Evolutionary conservation across 1,140 invertebrate species (phyloP), one percentile per base, ranked within the genome.

Genomic region (Belonocnema kinseyi): DNA sequence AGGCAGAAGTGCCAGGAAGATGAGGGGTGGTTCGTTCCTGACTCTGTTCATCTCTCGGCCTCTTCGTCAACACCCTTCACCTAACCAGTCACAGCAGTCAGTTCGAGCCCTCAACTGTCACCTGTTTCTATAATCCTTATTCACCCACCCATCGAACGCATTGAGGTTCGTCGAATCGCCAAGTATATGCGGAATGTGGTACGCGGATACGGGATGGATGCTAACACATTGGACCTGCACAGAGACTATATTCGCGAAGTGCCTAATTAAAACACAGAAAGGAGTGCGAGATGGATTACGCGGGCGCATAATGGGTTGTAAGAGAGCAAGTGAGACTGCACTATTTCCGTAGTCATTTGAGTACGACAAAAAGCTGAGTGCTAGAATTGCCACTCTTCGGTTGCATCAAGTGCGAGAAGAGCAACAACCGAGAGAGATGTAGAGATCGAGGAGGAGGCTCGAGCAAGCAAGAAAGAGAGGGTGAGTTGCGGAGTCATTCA

Each of bases 231-330:
- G 13, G n/a, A 71, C 21, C 16, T 79, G 51, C 76, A 73, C 66
- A 56, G 78, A 76, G 78, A 77, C 73, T 85, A 82, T 85, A 86
- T 87, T 82, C 86, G 83, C 87, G 75, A 89, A 91, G 89, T 91
- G 89, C 88, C 91, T 91, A 91, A 91, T 91, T 91, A 91, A 91
- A 91, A 89, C 89, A 90, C 83, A 84, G 83, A 86, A 85, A 84
- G 87, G 80, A 78, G 84, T 78, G 81, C 76, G 79, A 85, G 78
- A 78, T 76, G 77, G 77, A 78, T 77, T 81, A 84, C 77, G 79
- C 75, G 77, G 77, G 46, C 71, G 81, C 78, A 89, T 87, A 89
- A 88, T 87, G 76, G 82, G 74, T 77, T 81, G 83, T 85, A 85
- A 86, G 85, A 81, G 86, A 79, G 85, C 76, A 77, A 88, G 84